phyloP scores from a whole-genome alignment of 2,888 invertebrate genomes.

The Electrophaes corylata region DNA sequence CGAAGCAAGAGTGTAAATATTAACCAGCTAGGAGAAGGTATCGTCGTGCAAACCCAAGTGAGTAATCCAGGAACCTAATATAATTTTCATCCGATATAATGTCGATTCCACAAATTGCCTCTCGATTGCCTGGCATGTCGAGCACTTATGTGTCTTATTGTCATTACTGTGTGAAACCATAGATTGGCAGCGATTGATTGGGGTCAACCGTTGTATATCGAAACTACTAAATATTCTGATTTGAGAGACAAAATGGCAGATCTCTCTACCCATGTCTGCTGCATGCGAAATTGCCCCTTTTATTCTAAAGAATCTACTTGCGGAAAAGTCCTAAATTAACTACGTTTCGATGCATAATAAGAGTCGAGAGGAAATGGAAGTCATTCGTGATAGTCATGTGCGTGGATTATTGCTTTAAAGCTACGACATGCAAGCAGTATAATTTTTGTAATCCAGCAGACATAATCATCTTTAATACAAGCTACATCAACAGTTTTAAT shows the following conservation, averaged over 20 bases:
- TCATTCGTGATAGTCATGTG: conserved; percentile 8
- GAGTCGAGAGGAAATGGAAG: conserved; percentile 3
- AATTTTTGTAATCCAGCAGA: conserved; percentile 54
- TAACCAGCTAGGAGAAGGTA: conserved; percentile 7
- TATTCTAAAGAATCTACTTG: neutral
- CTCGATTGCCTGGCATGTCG: no score
- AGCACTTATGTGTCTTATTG: no score
- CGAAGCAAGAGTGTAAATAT: conserved; percentile 8
- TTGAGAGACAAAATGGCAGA: no score
- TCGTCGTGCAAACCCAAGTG: conserved; percentile 6
- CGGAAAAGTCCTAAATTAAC: neutral
- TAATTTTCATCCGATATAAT: no score
- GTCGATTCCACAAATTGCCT: no score
- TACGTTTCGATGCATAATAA: neutral
- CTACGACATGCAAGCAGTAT: conserved; percentile 49
- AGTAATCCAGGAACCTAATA: no score
- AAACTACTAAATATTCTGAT: no score
- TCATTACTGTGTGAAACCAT: no score
- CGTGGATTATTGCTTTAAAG: conserved; percentile 37
- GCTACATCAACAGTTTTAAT: neutral
- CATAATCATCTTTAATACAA: conserved; percentile 64
- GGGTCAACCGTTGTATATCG: no score
- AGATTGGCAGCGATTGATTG: no score
- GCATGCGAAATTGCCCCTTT: no score
- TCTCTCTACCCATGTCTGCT: no score